Base-by-base conservation (phyloP, 1,140 invertebrate genomes). In the Nebria ingens region DNA sequence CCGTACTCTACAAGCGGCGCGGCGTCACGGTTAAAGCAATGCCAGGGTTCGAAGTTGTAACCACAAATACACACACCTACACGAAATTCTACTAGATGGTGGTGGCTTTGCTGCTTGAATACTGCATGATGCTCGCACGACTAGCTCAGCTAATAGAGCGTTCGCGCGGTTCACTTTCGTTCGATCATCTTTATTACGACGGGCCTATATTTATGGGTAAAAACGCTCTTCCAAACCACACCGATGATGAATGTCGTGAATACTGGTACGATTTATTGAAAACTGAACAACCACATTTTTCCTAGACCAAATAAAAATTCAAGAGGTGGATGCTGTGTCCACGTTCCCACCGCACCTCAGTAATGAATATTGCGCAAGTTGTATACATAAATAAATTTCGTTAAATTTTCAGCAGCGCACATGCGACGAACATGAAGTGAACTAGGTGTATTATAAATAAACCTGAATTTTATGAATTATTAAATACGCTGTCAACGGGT, bases 301-400 rank as follows among this genome's bases (percentile, higher is more conserved):
- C n/a, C n/a, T 45, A 17, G 40, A 17, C 6, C 6, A 45, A 45
- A 12, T 12, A 12, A 17, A 45, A 17, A 45, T 9, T n/a, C 25
- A 6, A 6, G 25, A 12, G 40, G 17, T 45, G 15, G 40, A 45
- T 45, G 40, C n/a, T n/a, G n/a, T n/a, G n/a, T n/a, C n/a, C n/a
- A n/a, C n/a, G n/a, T n/a, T n/a, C n/a, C n/a, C n/a, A n/a, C n/a
- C n/a, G n/a, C n/a, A n/a, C n/a, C n/a, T n/a, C n/a, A 45, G 17
- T 45, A 45, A 45, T 45, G 40, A 45, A 45, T 45, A 45, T 45
- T 45, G 40, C 9, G 9, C 17, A 45, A 45, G 40, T 45, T 45
- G n/a, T n/a, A 17, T 12, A 45, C 40, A 45, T 45, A 17, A 45
- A 45, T 45, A 45, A 12, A 45, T 45, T 45, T n/a, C n/a, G n/a